phyloP scores from a whole-genome alignment of 1,140 invertebrate species.

The Chelonus insularis region DNA sequence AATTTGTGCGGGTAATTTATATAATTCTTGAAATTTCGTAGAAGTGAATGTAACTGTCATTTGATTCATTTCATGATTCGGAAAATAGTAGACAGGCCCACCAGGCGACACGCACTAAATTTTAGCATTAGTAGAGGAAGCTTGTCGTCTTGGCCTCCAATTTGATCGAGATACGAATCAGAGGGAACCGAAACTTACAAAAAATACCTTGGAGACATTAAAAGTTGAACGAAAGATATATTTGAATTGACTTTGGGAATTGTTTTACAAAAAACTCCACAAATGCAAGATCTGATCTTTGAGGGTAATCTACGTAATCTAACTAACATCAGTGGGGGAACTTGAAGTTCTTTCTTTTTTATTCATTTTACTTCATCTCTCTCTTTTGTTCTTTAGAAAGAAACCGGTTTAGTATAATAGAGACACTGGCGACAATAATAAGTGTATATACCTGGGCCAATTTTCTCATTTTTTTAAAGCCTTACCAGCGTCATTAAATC shows the following conservation, averaged over 20 bases:
- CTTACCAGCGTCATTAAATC: too few relatives aligned
- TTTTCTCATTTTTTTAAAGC: conserved; percentile 16
- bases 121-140: conserved; percentile 26
- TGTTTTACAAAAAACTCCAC: background rate
- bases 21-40: background rate
- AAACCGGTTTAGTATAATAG: conserved; percentile 14
- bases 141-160: conserved; percentile 6
- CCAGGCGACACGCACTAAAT: conserved; percentile 30
- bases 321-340: background rate
- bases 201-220: background rate
- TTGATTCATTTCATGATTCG: background rate
- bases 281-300: background rate
- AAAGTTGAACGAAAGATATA: background rate
- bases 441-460: background rate
- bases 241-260: background rate
- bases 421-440: conserved; percentile 13
- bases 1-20: background rate
- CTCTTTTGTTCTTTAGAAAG: background rate
- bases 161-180: conserved; percentile 13
- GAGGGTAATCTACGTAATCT: background rate
- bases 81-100: conserved; percentile 22
- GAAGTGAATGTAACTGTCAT: background rate
- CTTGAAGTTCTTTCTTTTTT: background rate
- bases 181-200: background rate
- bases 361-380: too few relatives aligned